These are phyloP conservation scores for Mythimna lalbum DNA, from an alignment of 2,888 invertebrate genomes.

Conservation along the genomic window DNA sequence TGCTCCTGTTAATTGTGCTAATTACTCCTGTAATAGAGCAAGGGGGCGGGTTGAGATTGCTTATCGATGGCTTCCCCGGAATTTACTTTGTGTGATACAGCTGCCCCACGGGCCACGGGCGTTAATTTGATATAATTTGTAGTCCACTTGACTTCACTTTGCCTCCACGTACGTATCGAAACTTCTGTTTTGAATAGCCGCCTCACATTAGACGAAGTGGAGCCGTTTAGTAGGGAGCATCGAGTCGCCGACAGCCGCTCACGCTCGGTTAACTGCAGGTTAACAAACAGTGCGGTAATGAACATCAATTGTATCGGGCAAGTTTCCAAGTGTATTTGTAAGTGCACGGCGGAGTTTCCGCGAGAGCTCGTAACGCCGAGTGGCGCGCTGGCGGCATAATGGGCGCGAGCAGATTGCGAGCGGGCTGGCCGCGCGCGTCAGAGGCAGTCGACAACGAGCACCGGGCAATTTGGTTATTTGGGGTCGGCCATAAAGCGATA, in stretches of 20 bases:
- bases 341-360: conserved; percentile 73
- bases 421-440: conserved; percentile 71
- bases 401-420: conserved; percentile 70
- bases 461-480: conserved; percentile 89
- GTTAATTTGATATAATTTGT: conserved; percentile 77
- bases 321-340: conserved; percentile 81
- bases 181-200: conserved; percentile 53
- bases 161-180: conserved; percentile 25
- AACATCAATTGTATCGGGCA: conserved; percentile 82
- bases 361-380: conserved; percentile 74
- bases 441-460: conserved; percentile 80
- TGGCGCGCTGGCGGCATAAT: conserved; percentile 74
- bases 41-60: conserved; percentile 88
- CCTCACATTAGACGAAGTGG: conserved; percentile 57
- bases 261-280: conserved; percentile 66
- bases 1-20: conserved; percentile 90
- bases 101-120: conserved; percentile 71
- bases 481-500: conserved; percentile 90
- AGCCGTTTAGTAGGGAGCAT: conserved; percentile 59
- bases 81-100: conserved; percentile 84
- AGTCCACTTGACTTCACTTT: conserved; percentile 61
- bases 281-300: conserved; percentile 78
- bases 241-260: conserved; percentile 58
- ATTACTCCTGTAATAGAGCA: conserved; percentile 91
- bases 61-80: conserved; percentile 87